Evolutionary conservation across 2,797 vertebrate species (phyloP).

Genomic region (Esox masquinongy): DNA sequence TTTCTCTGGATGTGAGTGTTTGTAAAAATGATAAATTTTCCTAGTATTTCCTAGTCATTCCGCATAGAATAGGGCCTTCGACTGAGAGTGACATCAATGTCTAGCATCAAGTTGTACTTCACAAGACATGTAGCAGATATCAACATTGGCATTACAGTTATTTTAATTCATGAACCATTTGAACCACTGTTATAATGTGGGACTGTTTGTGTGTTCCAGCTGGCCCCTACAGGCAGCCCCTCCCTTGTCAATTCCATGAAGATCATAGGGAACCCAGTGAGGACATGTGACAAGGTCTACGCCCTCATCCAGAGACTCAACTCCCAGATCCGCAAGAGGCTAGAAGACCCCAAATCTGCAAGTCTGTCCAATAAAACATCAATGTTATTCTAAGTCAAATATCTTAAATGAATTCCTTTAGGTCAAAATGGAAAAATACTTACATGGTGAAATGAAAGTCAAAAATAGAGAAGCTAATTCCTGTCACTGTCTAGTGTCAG

Average conservation of each 20-base stretch:
- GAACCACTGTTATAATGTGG: neutral
- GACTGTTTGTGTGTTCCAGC: slow-evolving; percentile 55
- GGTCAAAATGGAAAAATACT: neutral
- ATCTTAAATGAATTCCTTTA: neutral
- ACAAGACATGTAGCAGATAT: neutral
- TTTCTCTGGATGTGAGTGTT: too few relatives aligned
- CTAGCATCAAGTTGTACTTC: neutral
- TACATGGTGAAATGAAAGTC: too few relatives aligned
- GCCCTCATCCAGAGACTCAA: slow-evolving; percentile 84
- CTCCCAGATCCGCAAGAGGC: slow-evolving; percentile 79
- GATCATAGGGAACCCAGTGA: slow-evolving; percentile 83
- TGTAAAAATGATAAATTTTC: too few relatives aligned
- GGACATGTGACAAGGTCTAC: slow-evolving; percentile 83
- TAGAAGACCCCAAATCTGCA: slow-evolving; percentile 85
- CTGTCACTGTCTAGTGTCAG: neutral
- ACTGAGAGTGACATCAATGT: neutral
- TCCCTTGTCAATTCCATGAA: slow-evolving; percentile 85
- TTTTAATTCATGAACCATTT: neutral
- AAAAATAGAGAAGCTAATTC: too few relatives aligned
- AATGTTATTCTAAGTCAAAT: neutral
- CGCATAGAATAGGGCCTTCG: neutral
- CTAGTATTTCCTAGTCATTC: neutral
- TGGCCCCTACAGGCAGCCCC: slow-evolving; percentile 82
- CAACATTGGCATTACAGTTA: neutral
- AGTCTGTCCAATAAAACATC: slow-evolving; percentile 55